Conservation (phyloP, 2,888 invertebrate species). For the Phalera bucephala region DNA sequence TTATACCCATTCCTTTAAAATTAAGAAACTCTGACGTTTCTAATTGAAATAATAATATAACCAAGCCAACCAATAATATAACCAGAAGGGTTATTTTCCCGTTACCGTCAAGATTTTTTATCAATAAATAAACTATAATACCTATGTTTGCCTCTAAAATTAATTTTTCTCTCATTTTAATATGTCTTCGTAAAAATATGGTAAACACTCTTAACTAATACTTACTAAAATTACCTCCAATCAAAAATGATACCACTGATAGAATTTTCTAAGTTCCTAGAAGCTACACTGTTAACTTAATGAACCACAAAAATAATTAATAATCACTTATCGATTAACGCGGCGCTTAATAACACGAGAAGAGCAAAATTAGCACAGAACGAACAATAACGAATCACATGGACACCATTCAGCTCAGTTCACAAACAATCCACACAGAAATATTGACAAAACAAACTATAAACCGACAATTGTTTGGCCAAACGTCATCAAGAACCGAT, state of each 20-base stretch:
- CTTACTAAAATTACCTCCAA: neutral
- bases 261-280: neutral
- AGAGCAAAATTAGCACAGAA: conserved; percentile 20
- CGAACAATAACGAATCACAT: conserved; percentile 34
- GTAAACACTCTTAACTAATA: neutral
- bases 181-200: too few species aligned
- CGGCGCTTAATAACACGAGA: conserved; percentile 10
- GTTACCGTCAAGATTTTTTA: neutral
- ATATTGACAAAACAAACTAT: conserved; percentile 74
- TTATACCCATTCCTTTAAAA: conserved; percentile 56
- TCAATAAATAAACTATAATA: too few species aligned
- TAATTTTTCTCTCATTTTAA: too few species aligned
- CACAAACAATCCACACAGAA: conserved; percentile 42
- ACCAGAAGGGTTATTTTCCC: neutral
- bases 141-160: too few species aligned
- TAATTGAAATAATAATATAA: neutral
- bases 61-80: too few species aligned
- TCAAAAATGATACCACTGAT: neutral
- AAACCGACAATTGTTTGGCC: conserved; percentile 56
- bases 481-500: conserved; percentile 70
- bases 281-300: neutral
- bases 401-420: conserved; percentile 29
- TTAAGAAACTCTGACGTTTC: conserved; percentile 30
- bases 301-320: conserved; percentile 13
- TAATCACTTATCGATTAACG: conserved; percentile 12